These are phyloP conservation scores for Falco biarmicus DNA, from an alignment of 2,797 vertebrate genomes.

Conservation along the genomic window DNA sequence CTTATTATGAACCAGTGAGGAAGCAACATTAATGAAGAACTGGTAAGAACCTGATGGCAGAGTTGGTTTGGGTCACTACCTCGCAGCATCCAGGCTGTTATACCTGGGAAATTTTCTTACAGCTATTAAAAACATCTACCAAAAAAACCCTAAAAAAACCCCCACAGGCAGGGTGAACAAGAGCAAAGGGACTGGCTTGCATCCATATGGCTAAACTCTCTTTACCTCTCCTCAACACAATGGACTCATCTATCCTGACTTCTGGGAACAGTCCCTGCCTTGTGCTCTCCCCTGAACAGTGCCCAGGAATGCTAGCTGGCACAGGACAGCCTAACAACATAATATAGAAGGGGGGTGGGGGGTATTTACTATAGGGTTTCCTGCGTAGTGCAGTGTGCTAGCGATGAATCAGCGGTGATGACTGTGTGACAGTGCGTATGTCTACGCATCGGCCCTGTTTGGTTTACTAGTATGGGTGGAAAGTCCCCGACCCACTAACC, in stretches of 20 bases:
- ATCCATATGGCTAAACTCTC: constrained; percentile 12
- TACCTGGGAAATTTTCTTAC: background rate
- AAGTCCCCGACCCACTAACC: background rate
- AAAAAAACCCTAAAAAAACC: too few species aligned
- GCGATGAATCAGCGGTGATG: background rate
- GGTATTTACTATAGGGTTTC: background rate
- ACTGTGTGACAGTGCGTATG: accelerated
- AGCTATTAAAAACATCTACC: background rate
- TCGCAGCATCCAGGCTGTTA: background rate
- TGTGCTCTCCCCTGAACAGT: background rate
- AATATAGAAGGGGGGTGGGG: background rate
- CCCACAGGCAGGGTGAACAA: background rate
- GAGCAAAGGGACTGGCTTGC: constrained; percentile 5
- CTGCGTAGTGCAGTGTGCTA: accelerated
- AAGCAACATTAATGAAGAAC: background rate
- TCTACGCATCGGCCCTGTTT: background rate
- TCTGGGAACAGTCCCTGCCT: constrained; percentile 20
- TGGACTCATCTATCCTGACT: background rate
- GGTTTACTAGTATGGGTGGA: background rate
- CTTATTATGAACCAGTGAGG: background rate
- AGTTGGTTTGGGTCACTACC: background rate
- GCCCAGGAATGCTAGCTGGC: background rate
- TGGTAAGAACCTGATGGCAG: background rate
- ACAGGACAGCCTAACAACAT: background rate
- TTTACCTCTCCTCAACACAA: background rate